Evolutionary conservation across 2,888 invertebrate species (phyloP), one percentile per base, ranked within the genome.

Genomic region (Drosophila prolongata): DNA sequence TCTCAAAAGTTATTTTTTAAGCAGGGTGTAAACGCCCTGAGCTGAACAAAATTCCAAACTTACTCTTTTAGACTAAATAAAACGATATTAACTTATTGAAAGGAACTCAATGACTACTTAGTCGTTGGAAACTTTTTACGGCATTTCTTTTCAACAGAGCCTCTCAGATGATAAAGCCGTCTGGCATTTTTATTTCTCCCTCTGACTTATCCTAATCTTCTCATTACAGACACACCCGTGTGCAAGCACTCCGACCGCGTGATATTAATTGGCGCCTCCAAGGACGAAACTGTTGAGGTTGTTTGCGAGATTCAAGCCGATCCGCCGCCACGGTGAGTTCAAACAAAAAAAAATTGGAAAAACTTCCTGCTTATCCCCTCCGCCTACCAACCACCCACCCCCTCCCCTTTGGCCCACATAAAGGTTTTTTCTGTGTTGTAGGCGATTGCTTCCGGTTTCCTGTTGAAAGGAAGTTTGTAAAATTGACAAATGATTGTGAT

Each of bases 221-320:
- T 68, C 60, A 78, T 87, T 93, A 6, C 94, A 97, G 97, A 96
- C 91, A 95, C 97, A 13, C 97, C 97, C 24, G 95, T 96, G 55
- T 98, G 97, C 92, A 95, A 91, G 80, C 92, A 93, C 88, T 93
- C 94, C 81, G 95, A 95, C 84, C 95, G 96, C 81, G 95, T 96
- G 81, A 93, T 96, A 72, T 95, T 97, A 90, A 97, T 97, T 86
- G 98, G 98, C 16, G 98, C 97, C 74, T 97, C 97, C 75, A 94
- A 97, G 62, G 96, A 96, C 76, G 98, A 98, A 93, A 95, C 95
- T 61, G 95, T 97, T 80, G 95, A 97, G 92, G 96, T 98, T 86
- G 94, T 95, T 69, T 98, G 98, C 93, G 96, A 96, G 93, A 96
- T 98, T 89, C 97, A 98, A 92, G 96, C 98, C 11, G 97, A 98